Evolutionary conservation across 2,113 vertebrate genomes (phyloP), one percentile per base, ranked within the genome.

Genomic region (Scophthalmus maximus): DNA sequence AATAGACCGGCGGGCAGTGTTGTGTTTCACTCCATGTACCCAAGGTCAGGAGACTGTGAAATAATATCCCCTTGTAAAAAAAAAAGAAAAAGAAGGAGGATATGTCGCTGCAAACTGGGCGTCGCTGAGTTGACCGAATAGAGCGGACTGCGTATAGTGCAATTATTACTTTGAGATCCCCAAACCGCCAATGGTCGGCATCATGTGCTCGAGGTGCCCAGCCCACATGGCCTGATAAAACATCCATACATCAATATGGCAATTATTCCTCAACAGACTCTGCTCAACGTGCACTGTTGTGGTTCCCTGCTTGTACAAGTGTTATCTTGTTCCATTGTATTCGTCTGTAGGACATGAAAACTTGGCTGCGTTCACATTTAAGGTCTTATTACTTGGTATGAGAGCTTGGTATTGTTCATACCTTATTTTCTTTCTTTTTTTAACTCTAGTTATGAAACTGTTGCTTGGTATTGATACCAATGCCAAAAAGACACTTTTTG

Each of bases 21-120:
- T 85, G 76, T 68, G 73, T 95, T 95, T 89, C 92, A 91, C 77
- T 79, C 81, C 30, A 85, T 84, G 87, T 91, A 93, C 85, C 87
- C 87, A 93, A 92, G 93, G 93, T 95, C 94, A 93, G 56, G 73
- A 87, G 71, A 78, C 81, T 90, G 89, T 87, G 89, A 93, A 87
- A 78, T 78, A 87, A 92, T 89, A 85, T 74, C 83, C 78, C 34
- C 81, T 84, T 85, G 87, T 81, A 77, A 91, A 76, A 91, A 89
- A 4, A 5, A n/a, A 7, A 46, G 8, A 46, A 8, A 40, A 15
- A 81, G 51, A 61, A 66, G 76, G 81, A 84, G 82, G 85, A 71
- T 83, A 77, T 84, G 91, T 80, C 85, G 88, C 80, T 76, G 88
- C 78, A 82, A 81, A 84, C 83, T 78, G 85, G 88, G 80, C 46